Evolutionary conservation across 2,888 invertebrate species (phyloP).

Genomic region (Penaeus monodon): DNA sequence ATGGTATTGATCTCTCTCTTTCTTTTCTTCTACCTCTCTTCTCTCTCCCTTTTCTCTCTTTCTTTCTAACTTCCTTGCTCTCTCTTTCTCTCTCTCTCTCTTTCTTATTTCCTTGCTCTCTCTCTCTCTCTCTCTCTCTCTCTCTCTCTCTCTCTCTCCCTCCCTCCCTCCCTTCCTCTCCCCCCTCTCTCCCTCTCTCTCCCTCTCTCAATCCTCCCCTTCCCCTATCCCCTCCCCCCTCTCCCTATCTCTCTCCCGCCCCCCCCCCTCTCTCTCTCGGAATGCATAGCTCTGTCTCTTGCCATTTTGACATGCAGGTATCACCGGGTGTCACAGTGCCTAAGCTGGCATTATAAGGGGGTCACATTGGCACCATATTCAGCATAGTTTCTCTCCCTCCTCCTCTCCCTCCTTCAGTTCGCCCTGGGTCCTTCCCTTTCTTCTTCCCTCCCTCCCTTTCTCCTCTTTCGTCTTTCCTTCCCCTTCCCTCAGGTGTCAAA

Average conservation of each 20-base stretch:
- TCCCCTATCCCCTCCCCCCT: background rate
- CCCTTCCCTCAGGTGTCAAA: too few relatives aligned
- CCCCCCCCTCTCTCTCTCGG: background rate
- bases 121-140: background rate
- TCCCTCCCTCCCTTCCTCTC: background rate
- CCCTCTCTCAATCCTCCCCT: background rate
- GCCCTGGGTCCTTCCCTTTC: too few relatives aligned
- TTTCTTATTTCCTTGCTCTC: background rate
- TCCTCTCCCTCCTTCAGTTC: background rate
- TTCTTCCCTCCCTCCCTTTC: background rate
- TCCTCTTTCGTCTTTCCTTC: background rate
- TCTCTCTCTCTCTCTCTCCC: background rate
- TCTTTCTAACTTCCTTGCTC: background rate
- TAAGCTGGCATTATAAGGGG: too few relatives aligned
- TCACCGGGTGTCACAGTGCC: too few relatives aligned
- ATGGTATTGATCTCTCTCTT: background rate
- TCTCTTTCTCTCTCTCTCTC: background rate
- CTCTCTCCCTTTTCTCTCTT: background rate
- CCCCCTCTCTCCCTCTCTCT: background rate
- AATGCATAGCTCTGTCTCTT: too few relatives aligned
- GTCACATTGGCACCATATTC: too few relatives aligned
- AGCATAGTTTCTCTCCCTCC: background rate
- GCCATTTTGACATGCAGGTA: too few relatives aligned
- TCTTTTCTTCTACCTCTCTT: background rate
- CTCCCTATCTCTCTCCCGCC: background rate